These are phyloP conservation scores for Diachasmimorpha longicaudata DNA, from an alignment of 1,140 invertebrate genomes.

Conservation along the genomic window DNA sequence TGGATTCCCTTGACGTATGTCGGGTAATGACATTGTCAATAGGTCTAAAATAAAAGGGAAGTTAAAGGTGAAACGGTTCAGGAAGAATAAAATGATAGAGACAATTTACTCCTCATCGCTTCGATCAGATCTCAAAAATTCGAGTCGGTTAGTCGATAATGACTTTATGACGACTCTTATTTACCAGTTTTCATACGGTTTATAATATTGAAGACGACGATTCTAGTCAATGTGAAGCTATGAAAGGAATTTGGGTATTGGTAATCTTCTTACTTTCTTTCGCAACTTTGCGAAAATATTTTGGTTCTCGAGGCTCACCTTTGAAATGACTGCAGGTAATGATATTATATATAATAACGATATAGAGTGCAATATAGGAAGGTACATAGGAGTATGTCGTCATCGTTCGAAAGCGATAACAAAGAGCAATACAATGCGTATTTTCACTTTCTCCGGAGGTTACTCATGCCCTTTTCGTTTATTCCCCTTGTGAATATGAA, in stretches of 20 bases:
- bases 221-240: no score
- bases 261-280: no score
- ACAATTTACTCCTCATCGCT: not conserved
- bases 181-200: no score
- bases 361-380: not conserved
- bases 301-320: no score
- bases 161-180: no score
- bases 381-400: not conserved
- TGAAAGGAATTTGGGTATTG: no score
- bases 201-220: no score
- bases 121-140: no score
- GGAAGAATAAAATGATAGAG: not conserved
- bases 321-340: no score
- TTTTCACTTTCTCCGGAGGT: not conserved
- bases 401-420: not conserved
- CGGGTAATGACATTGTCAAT: not conserved
- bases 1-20: not conserved
- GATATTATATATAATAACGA: not conserved
- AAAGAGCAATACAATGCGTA: not conserved
- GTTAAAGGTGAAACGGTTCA: not conserved
- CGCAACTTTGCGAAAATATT: no score
- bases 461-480: not conserved
- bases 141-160: no score
- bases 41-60: not conserved
- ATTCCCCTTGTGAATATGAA: not conserved